Base-by-base conservation (phyloP, 1,140 invertebrate genomes). In the Bombus pyrosoma region DNA sequence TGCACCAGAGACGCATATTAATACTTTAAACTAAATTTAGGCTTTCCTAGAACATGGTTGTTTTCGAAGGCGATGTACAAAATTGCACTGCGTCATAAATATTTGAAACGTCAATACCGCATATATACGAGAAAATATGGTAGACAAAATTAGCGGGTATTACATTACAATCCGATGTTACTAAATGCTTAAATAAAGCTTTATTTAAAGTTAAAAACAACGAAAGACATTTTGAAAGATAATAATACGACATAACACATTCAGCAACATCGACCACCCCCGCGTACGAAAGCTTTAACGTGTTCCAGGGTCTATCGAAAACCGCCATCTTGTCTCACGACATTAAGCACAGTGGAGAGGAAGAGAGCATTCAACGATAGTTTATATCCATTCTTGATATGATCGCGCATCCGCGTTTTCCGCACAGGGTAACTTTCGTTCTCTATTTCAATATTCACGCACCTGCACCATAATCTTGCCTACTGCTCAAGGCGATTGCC, bases 291-390 rank as follows among this genome's bases (percentile, higher is more conserved):
- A 53, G 75, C 37, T 66, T 71, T 59, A 72, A 83, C 53, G 41
- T 83, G 85, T 68, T 41, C 80, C 57, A 64, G 47, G 72, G 66
- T 62, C 72, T 80, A 79, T 76, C 82, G 68, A 87, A 87, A 87
- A 84, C 86, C 81, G 86, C 86, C 86, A 87, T 87, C 86, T 87
- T 87, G 86, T 41, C 68, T 73, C 69, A 69, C 84, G 86, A 85
- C 82, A 82, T 87, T 76, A 87, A 86, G 25, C 66, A 59, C 53
- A 25, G 69, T 43, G 59, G 72, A 80, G 62, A 75, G 41, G 22
- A 41, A 85, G 39, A 84, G 43, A 71, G 76, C 47, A 82, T n/a
- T 43, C 64, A 69, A 72, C 57, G 47, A 81, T 73, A 72, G 78
- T 85, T 85, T 69, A 66, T 66, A 81, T 81, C 47, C 79, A 68